Percentiles rank a stretch among this genome's conserved stretches.
Conservation (phyloP, 2,888 invertebrate species). For the Eupithecia abbreviata region DNA sequence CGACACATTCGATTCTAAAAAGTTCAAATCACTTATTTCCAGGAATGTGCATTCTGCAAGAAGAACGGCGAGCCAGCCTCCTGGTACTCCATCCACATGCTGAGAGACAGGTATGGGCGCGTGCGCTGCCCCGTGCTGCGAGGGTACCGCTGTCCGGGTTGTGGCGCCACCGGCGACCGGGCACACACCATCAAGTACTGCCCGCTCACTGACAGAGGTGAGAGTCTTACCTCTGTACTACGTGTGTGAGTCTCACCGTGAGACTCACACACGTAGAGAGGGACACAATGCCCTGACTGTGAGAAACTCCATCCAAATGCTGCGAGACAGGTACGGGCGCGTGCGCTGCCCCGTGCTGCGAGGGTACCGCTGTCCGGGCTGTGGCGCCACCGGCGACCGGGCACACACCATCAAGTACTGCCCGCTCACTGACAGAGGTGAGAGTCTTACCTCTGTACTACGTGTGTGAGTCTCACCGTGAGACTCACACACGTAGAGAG, state of each 20-base stretch:
- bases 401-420: constrained; percentile 93
- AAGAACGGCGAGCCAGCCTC: constrained; percentile 88
- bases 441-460: too few relatives aligned
- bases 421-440: constrained; percentile 65
- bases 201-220: constrained; percentile 65
- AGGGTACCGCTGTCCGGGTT: constrained; percentile 86
- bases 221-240: too few relatives aligned
- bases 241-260: too few relatives aligned
- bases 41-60: constrained; percentile 79
- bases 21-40: constrained; percentile 17
- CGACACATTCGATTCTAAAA: not conserved
- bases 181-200: constrained; percentile 93
- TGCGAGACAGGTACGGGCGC: constrained; percentile 86
- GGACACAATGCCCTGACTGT: not conserved
- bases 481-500: not conserved
- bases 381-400: constrained; percentile 87
- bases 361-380: constrained; percentile 86
- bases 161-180: constrained; percentile 87
- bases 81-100: constrained; percentile 86
- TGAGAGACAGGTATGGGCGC: constrained; percentile 86
- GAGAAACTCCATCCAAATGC: constrained; percentile 82
- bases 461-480: too few relatives aligned
- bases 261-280: not conserved
- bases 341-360: constrained; percentile 89
- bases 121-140: constrained; percentile 89